These are phyloP conservation scores for Orchestia grillus DNA, from an alignment of 1,140 invertebrate species.

Conservation along the genomic window DNA sequence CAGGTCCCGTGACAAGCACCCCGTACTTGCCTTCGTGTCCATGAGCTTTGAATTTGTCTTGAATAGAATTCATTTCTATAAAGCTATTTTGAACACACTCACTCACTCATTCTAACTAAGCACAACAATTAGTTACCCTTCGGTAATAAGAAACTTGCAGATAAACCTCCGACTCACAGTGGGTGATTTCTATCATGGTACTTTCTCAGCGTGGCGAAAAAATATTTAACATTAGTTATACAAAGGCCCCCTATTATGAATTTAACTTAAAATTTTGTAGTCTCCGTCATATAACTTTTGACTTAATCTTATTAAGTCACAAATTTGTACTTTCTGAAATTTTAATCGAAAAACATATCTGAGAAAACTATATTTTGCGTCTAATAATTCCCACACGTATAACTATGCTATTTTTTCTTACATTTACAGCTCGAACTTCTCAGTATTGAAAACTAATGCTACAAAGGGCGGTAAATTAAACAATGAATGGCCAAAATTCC, in stretches of 20 bases:
- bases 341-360: too few species aligned
- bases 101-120: not conserved
- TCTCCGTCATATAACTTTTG: too few species aligned
- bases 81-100: not conserved
- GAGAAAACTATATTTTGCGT: too few species aligned
- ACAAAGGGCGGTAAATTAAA: too few species aligned
- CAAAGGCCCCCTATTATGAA: not conserved
- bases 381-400: too few species aligned
- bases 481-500: too few species aligned
- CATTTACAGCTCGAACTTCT: too few species aligned
- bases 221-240: not conserved
- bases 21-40: not conserved
- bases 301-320: too few species aligned
- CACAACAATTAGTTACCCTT: not conserved
- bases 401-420: too few species aligned
- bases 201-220: not conserved
- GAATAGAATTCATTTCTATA: not conserved
- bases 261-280: too few species aligned
- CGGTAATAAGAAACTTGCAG: not conserved
- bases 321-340: too few species aligned
- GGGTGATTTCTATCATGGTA: not conserved
- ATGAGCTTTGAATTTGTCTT: not conserved
- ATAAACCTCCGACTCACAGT: not conserved
- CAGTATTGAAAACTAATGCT: too few species aligned
- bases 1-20: not conserved